A percentile compares a stretch with the other conserved stretches of the same genome.
Evolutionary conservation across 2,113 vertebrate genomes (phyloP).

Genomic region (Coryphaenoides rupestris): DNA sequence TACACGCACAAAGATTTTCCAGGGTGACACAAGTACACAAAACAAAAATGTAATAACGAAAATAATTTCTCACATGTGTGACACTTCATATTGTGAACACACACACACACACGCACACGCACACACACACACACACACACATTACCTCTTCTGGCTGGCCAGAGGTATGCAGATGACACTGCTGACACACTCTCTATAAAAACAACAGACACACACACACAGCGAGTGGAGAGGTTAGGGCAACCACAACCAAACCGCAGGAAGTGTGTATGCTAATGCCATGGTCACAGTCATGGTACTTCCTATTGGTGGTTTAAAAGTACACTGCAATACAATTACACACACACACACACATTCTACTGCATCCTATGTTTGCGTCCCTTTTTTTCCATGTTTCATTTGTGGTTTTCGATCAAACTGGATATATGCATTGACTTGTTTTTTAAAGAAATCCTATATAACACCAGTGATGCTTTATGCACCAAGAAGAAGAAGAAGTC

Average conservation of each 20-base stretch:
- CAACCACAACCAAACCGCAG: too few species aligned
- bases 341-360: background rate
- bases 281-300: background rate
- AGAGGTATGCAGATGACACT: slow-evolving; percentile 90
- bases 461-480: too few species aligned
- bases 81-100: background rate
- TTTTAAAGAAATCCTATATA: too few species aligned
- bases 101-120: background rate
- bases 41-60: too few species aligned
- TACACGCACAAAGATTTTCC: slow-evolving; percentile 46
- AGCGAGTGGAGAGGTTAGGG: background rate
- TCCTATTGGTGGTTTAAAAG: background rate
- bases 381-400: background rate
- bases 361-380: background rate
- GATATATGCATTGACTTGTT: too few species aligned
- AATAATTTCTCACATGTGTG: background rate
- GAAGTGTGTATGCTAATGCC: background rate
- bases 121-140: background rate
- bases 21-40: background rate
- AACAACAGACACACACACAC: slow-evolving; percentile 24
- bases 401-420: background rate
- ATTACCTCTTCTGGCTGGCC: slow-evolving; percentile 96
- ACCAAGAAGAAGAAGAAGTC: background rate
- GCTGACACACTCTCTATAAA: slow-evolving; percentile 84
- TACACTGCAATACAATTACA: background rate